Conservation (phyloP, 2,113 vertebrate species). For the Neodontobutis hainanensis region DNA sequence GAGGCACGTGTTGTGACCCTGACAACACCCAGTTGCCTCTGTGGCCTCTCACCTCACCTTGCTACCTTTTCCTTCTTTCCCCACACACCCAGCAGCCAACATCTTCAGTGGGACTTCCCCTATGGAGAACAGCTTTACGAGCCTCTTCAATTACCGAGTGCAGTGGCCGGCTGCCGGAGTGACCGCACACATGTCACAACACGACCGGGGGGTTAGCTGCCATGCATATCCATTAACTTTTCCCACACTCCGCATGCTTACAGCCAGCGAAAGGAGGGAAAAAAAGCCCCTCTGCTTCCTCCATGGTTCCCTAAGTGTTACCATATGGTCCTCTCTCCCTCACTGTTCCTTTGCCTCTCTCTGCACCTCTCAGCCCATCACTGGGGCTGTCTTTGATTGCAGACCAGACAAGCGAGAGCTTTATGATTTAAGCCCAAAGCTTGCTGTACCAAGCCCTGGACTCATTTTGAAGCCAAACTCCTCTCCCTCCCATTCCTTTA, state of each 20-base stretch:
- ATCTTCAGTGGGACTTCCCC: constrained; percentile 66
- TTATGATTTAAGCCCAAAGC: constrained; percentile 88
- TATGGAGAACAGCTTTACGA: constrained; percentile 76
- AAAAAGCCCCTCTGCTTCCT: constrained; percentile 85
- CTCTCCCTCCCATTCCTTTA: constrained; percentile 56
- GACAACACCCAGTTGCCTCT: constrained; percentile 71
- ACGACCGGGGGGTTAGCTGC: constrained; percentile 84
- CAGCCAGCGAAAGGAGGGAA: constrained; percentile 61
- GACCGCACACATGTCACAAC: constrained; percentile 83
- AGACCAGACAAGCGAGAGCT: constrained; percentile 84
- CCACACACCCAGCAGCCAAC: constrained; percentile 19
- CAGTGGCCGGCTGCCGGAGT: constrained; percentile 74
- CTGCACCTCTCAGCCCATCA: constrained; percentile 64
- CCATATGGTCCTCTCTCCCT: constrained; percentile 85
- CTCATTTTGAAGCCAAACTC: constrained; percentile 86
- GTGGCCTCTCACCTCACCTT: constrained; percentile 40
- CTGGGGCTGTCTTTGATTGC: constrained; percentile 83
- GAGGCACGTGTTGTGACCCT: constrained; percentile 75
- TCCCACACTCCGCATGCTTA: constrained; percentile 87
- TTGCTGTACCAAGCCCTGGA: constrained; percentile 87
- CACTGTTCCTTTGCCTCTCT: constrained; percentile 55
- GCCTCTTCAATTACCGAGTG: constrained; percentile 75
- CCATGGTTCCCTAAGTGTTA: constrained; percentile 89
- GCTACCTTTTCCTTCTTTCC: constrained; percentile 23
- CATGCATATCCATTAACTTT: constrained; percentile 94